These are phyloP conservation scores for Novumbra hubbsi DNA, from an alignment of 2,797 vertebrate species.

Conservation along the genomic window DNA sequence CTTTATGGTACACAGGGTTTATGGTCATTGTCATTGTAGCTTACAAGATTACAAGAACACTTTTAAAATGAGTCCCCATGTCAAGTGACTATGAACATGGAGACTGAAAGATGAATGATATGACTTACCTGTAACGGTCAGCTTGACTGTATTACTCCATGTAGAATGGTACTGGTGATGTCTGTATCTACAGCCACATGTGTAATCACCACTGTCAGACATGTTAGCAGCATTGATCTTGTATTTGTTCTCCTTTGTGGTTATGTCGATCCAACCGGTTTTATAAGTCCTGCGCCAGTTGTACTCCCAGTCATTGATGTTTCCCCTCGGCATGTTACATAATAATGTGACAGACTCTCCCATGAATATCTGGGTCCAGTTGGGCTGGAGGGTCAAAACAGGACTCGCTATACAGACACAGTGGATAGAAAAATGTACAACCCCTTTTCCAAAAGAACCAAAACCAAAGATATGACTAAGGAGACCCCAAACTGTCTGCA, in stretches of 20 bases:
- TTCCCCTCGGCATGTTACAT: conserved; percentile 31
- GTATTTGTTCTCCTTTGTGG: background rate
- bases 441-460: too few relatives aligned
- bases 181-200: conserved; percentile 29
- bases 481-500: too few relatives aligned
- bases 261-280: accelerated
- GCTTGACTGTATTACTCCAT: conserved; percentile 1
- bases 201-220: background rate
- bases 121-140: conserved; percentile 29
- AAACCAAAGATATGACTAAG: too few relatives aligned
- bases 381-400: conserved; percentile 27
- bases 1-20: too few relatives aligned
- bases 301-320: conserved; percentile 38
- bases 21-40: too few relatives aligned
- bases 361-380: background rate
- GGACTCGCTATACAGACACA: too few relatives aligned
- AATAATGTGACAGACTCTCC: conserved; percentile 36
- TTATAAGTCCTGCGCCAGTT: too few relatives aligned
- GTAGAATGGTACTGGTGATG: background rate
- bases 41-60: too few relatives aligned
- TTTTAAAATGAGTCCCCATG: too few relatives aligned
- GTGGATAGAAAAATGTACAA: too few relatives aligned
- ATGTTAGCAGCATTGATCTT: accelerated
- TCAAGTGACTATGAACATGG: too few relatives aligned
- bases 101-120: background rate